phyloP scores from a whole-genome alignment of 2,888 invertebrate species.

The Candidula unifasciata region DNA sequence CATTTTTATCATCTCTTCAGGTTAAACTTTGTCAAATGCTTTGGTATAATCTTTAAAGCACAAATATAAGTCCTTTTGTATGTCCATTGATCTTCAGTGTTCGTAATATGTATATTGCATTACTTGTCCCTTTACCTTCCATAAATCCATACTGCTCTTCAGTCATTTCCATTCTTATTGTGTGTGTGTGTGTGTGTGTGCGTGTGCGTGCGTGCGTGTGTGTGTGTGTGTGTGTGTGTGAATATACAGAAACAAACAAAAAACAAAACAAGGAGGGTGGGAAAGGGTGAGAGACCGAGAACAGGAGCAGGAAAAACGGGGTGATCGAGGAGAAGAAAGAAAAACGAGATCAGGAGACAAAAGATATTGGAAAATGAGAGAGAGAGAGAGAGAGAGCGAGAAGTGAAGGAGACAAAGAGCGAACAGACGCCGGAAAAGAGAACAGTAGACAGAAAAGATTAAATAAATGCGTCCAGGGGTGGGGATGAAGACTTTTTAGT shows the following conservation, averaged over 20 bases:
- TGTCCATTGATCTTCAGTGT: background rate
- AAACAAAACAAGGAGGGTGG: background rate
- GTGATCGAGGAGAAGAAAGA: background rate
- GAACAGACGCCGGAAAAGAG: background rate
- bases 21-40: no score
- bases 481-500: background rate
- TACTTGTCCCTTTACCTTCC: no score
- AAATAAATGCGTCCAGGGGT: background rate
- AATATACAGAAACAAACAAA: no score
- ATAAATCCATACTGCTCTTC: no score
- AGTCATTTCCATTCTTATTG: no score
- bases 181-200: no score
- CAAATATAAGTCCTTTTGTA: no score
- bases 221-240: background rate
- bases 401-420: background rate
- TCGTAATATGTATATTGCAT: no score
- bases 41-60: no score
- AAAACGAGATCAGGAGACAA: background rate
- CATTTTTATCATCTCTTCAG: no score
- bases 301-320: background rate
- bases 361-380: background rate
- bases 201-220: background rate
- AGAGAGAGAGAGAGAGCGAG: background rate
- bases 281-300: background rate
- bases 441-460: background rate